A percentile compares a stretch with the other conserved stretches of the same genome.
These are phyloP conservation scores for Tragelaphus scriptus DNA, from an alignment of 2,113 vertebrate species.

Conservation along the genomic window DNA sequence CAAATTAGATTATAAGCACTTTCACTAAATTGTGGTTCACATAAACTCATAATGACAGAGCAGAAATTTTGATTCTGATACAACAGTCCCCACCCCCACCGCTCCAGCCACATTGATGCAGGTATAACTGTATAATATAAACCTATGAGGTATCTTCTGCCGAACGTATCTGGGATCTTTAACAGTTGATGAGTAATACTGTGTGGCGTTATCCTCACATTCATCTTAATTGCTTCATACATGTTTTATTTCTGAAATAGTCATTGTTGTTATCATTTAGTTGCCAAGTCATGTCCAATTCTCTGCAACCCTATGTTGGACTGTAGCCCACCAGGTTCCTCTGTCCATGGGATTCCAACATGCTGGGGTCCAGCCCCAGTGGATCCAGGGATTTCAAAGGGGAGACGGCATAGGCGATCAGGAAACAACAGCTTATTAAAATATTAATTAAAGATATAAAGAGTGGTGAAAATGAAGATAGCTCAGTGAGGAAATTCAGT, in stretches of 20 bases:
- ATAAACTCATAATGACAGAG: too few relatives aligned
- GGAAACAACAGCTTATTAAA: too few relatives aligned
- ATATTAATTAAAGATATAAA: too few relatives aligned
- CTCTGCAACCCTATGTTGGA: background rate
- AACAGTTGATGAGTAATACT: background rate
- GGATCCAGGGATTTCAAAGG: too few relatives aligned
- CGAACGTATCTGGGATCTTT: background rate
- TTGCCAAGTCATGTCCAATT: background rate
- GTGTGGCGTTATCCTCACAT: background rate
- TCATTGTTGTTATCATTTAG: background rate
- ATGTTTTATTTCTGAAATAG: background rate
- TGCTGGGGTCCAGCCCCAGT: too few relatives aligned
- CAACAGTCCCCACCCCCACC: fast-evolving
- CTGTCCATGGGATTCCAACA: background rate
- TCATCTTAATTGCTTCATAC: background rate
- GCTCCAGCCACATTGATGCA: fast-evolving
- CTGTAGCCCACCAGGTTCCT: background rate
- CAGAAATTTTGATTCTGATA: background rate
- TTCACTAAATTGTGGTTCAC: background rate
- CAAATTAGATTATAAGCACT: background rate
- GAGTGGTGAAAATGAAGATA: too few relatives aligned
- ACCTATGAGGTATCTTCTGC: background rate
- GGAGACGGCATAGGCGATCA: too few relatives aligned
- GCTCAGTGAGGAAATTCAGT: too few relatives aligned
- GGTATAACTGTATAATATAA: background rate